phyloP scores from a whole-genome alignment of 2,888 invertebrate species.

The Dolichopus griseipennis region DNA sequence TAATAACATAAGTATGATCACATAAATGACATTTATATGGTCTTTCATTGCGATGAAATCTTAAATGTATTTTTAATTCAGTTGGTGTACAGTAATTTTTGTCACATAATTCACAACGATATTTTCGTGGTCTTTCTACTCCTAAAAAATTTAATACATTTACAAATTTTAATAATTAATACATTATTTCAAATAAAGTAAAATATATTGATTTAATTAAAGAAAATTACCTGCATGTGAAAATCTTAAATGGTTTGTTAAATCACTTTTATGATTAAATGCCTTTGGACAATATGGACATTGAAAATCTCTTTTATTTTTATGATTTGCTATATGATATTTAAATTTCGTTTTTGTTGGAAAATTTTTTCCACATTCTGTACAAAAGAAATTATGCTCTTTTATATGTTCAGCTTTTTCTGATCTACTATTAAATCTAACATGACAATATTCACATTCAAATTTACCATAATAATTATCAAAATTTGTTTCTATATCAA shows the following conservation, averaged over 20 bases:
- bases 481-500: not conserved
- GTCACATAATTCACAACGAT: not conserved
- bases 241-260: not conserved
- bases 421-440: not conserved
- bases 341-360: not conserved
- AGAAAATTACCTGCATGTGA: not conserved
- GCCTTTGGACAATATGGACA: not conserved
- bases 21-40: not conserved
- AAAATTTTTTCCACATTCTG: not conserved
- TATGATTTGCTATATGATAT: not conserved
- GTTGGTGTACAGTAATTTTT: constrained; percentile 1
- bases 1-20: not conserved
- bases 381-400: not conserved
- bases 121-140: not conserved
- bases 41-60: not conserved
- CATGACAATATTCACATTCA: not conserved
- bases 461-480: not conserved
- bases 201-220: not conserved
- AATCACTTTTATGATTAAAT: not conserved
- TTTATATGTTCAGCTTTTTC: not conserved
- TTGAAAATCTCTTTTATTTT: not conserved
- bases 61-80: not conserved
- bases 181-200: not conserved
- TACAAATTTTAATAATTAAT: no score
- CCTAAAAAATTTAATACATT: not conserved